These are phyloP conservation scores for Lindbergichthys nudifrons DNA, from an alignment of 2,797 vertebrate genomes.

Conservation along the genomic window DNA sequence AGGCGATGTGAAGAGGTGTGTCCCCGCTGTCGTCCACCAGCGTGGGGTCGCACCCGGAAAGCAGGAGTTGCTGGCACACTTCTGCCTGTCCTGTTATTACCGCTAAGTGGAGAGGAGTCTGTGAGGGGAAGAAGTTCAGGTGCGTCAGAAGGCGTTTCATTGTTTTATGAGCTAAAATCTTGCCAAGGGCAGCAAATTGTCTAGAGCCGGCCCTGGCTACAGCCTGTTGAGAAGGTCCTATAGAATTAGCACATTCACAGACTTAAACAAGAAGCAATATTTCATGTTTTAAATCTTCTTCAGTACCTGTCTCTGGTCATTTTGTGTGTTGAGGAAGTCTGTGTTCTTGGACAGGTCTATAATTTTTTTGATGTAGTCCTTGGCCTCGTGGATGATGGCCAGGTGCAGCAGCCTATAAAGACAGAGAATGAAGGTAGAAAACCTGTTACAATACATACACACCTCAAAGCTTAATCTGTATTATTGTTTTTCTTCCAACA, in stretches of 20 bases:
- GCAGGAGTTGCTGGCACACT: slow-evolving; percentile 89
- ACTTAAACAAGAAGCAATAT: too few species aligned
- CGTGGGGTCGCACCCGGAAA: slow-evolving; percentile 90
- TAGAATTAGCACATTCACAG: background rate
- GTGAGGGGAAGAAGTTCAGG: background rate
- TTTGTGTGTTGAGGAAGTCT: slow-evolving; percentile 91
- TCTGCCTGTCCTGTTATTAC: slow-evolving; percentile 93
- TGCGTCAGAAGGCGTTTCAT: background rate
- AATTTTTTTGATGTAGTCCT: slow-evolving; percentile 86
- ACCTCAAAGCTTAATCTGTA: background rate
- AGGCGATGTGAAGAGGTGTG: slow-evolving; percentile 94
- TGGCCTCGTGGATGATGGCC: slow-evolving; percentile 94
- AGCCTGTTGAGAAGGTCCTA: background rate
- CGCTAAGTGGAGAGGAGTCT: slow-evolving; percentile 96
- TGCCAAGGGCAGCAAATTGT: too few species aligned
- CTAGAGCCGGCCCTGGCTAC: background rate
- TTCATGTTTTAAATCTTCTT: background rate
- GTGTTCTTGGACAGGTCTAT: slow-evolving; percentile 87
- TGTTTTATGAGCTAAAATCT: background rate
- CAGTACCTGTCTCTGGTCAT: slow-evolving; percentile 94
- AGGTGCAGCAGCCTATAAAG: slow-evolving; percentile 91
- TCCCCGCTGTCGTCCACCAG: slow-evolving; percentile 93
- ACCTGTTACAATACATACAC: slow-evolving; percentile 12
- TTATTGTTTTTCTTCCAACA: background rate
- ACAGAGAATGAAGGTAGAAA: slow-evolving; percentile 9